Percentiles rank a stretch among this genome's conserved stretches.
Conservation (phyloP, 1,140 invertebrate genomes). For the Tribolium madens region DNA sequence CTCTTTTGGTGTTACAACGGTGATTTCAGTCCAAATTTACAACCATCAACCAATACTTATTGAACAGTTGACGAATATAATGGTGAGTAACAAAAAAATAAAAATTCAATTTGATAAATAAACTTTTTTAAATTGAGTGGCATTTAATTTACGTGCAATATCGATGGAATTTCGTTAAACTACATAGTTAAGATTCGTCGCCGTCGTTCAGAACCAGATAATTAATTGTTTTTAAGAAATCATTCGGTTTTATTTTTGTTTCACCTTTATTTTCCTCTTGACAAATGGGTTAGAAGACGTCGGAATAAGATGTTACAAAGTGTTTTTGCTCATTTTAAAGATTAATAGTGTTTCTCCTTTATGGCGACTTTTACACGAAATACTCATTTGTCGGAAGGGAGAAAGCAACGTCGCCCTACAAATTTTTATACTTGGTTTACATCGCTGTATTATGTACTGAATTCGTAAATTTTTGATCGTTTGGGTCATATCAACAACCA, state of each 20-base stretch:
- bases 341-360: slow-evolving; percentile 40
- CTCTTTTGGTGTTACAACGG: not conserved
- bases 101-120: not conserved
- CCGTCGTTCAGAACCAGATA: not conserved
- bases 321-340: slow-evolving; percentile 44
- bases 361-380: slow-evolving; percentile 37
- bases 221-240: slow-evolving; percentile 24
- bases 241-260: slow-evolving; percentile 12
- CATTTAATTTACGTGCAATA: not conserved
- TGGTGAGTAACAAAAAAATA: too few species aligned
- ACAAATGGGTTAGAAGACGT: slow-evolving; percentile 40
- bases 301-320: slow-evolving; percentile 43
- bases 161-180: not conserved
- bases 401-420: slow-evolving; percentile 22
- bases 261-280: slow-evolving; percentile 24
- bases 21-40: not conserved
- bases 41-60: not conserved
- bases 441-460: not conserved
- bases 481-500: not conserved
- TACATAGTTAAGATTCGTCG: not conserved
- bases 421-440: slow-evolving; percentile 37
- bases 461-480: slow-evolving; percentile 34
- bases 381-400: slow-evolving; percentile 17
- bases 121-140: not conserved
- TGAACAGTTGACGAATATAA: too few species aligned